Percentiles rank a stretch among this genome's conserved stretches.
phyloP scores from a whole-genome alignment of 2,113 vertebrate genomes.

The Laticauda colubrina region DNA sequence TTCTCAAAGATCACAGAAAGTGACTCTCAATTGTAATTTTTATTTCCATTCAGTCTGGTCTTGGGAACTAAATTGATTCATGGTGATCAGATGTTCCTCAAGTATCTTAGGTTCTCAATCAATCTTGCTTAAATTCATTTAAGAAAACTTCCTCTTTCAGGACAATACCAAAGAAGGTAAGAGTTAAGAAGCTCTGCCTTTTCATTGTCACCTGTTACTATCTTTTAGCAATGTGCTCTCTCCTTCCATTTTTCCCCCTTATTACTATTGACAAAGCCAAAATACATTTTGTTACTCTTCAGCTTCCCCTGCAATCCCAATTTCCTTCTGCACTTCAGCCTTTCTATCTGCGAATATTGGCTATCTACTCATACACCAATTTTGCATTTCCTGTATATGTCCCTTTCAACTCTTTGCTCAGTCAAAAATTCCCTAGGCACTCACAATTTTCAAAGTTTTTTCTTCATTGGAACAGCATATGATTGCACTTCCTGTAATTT shows the following conservation, averaged over 20 bases:
- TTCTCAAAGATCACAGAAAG: background rate
- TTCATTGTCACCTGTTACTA: background rate
- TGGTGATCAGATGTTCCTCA: background rate
- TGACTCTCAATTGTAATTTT: background rate
- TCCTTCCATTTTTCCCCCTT: background rate
- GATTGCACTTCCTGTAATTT: background rate
- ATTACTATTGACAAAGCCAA: background rate
- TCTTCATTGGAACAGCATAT: background rate
- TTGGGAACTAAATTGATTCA: background rate
- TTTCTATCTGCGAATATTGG: background rate
- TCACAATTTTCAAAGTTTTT: background rate
- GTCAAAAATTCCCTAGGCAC: background rate
- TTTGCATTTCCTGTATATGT: background rate
- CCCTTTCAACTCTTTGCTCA: background rate
- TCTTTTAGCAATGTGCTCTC: background rate
- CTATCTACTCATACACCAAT: background rate
- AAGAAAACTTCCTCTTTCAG: background rate
- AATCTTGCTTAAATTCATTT: background rate
- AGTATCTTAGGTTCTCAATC: background rate
- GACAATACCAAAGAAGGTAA: background rate
- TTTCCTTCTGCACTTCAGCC: background rate
- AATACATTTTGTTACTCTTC: background rate
- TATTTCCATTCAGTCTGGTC: background rate
- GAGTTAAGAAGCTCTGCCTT: background rate
- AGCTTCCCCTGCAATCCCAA: background rate